phyloP scores from a whole-genome alignment of 1,140 invertebrate genomes.

The Ceratosolen solmsi region DNA sequence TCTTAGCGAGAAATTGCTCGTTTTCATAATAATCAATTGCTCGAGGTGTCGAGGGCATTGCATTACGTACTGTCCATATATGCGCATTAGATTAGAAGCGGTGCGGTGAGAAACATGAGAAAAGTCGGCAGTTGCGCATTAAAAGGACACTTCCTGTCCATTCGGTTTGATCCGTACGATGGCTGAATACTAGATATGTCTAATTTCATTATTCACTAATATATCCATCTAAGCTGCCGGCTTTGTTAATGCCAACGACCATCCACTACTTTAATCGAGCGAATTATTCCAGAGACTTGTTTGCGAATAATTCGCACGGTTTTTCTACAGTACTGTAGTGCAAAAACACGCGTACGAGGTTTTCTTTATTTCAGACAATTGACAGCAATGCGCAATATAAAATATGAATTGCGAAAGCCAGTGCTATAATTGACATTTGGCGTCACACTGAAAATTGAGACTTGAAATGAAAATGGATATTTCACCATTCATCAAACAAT shows the following conservation, averaged over 20 bases:
- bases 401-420: not conserved
- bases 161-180: too few relatives aligned
- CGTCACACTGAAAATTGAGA: not conserved
- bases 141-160: too few relatives aligned
- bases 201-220: too few relatives aligned
- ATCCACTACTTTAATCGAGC: not conserved
- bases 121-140: too few relatives aligned
- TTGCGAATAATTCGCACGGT: not conserved
- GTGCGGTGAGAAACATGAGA: too few relatives aligned
- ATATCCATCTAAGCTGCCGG: too few relatives aligned
- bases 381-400: not conserved
- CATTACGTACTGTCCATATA: conserved; percentile 1
- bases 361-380: not conserved
- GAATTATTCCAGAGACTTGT: conserved; percentile 2
- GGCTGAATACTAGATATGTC: too few relatives aligned
- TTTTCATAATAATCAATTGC: conserved; percentile 27
- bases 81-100: not conserved
- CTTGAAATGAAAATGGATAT: not conserved
- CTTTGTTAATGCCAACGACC: not conserved
- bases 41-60: conserved; percentile 13
- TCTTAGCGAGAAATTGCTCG: conserved; percentile 15
- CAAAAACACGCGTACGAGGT: too few relatives aligned
- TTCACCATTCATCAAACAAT: not conserved
- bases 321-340: too few relatives aligned
- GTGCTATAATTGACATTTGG: not conserved